phyloP scores from a whole-genome alignment of 2,797 vertebrate genomes.

The Steatocranus sp. region DNA sequence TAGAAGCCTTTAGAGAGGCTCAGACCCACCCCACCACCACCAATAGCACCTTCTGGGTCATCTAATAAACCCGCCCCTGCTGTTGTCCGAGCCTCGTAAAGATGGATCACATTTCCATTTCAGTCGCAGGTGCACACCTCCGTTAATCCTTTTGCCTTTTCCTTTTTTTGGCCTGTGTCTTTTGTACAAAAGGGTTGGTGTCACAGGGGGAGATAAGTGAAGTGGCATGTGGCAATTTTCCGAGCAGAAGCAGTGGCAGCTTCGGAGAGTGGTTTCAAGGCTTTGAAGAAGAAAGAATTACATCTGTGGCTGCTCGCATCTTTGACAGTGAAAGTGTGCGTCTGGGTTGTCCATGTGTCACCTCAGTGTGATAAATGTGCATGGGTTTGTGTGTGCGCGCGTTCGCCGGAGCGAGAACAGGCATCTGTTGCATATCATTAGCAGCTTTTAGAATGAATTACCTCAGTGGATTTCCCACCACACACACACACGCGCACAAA shows the following conservation, averaged over 20 bases:
- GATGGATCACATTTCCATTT: slow-evolving; percentile 53
- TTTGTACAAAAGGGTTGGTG: slow-evolving; percentile 34
- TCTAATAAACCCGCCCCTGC: slow-evolving; percentile 40
- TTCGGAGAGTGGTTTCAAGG: not conserved
- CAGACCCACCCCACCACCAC: slow-evolving; percentile 20
- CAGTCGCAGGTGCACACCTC: slow-evolving; percentile 1
- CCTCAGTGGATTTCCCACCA: not conserved
- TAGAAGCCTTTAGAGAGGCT: not conserved
- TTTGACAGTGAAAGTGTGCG: not conserved
- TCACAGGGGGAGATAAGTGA: slow-evolving; percentile 46
- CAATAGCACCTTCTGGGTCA: slow-evolving; percentile 5
- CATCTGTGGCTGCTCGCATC: not conserved
- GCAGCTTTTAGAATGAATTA: slow-evolving; percentile 35
- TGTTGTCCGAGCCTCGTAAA: slow-evolving; percentile 38
- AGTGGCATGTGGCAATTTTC: slow-evolving; percentile 1
- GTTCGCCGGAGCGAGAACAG: not conserved
- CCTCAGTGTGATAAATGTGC: not conserved
- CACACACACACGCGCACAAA: not conserved
- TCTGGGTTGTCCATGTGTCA: not conserved
- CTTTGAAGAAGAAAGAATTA: not conserved
- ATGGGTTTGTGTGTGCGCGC: not conserved
- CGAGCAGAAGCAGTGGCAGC: not conserved
- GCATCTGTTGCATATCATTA: slow-evolving; percentile 66
- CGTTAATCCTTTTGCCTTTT: not conserved
- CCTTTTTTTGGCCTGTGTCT: not conserved